A percentile compares a stretch with the other conserved stretches of the same genome.
These are phyloP conservation scores for Torymus texanus DNA, from an alignment of 2,888 invertebrate species.

Conservation along the genomic window DNA sequence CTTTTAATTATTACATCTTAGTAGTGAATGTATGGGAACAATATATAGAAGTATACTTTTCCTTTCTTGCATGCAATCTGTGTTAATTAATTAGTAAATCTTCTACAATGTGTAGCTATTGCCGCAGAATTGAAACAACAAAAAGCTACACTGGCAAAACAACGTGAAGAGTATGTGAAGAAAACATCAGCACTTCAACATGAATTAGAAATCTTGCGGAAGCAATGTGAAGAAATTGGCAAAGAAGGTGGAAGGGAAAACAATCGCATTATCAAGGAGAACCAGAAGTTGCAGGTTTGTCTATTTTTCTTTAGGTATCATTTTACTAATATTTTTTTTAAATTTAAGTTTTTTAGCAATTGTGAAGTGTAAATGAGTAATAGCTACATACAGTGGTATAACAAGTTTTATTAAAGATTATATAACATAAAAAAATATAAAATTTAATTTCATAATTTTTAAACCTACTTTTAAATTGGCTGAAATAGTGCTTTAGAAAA, in stretches of 20 bases:
- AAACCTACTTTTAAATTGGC: no score
- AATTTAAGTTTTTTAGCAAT: no score
- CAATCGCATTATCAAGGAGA: slow-evolving; percentile 87
- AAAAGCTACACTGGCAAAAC: slow-evolving; percentile 86
- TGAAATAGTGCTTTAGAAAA: not conserved
- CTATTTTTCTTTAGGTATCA: no score
- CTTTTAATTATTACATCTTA: no score
- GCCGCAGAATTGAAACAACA: slow-evolving; percentile 89
- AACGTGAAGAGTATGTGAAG: slow-evolving; percentile 88
- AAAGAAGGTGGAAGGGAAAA: slow-evolving; percentile 86
- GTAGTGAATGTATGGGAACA: slow-evolving; percentile 12
- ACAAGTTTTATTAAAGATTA: not conserved
- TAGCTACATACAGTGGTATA: no score
- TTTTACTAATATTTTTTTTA: no score
- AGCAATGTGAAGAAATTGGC: slow-evolving; percentile 86
- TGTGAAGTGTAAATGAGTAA: no score
- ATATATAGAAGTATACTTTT: slow-evolving; percentile 27
- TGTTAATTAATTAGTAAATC: slow-evolving; percentile 52
- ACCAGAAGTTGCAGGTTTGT: slow-evolving; percentile 89
- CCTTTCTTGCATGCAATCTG: slow-evolving; percentile 46
- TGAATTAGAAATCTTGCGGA: slow-evolving; percentile 86
- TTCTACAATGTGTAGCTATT: slow-evolving; percentile 77
- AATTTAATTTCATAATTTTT: no score
- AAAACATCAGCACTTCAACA: slow-evolving; percentile 85
- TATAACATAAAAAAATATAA: no score